phyloP scores from a whole-genome alignment of 1,140 invertebrate species.

The Drosophila pachea region DNA sequence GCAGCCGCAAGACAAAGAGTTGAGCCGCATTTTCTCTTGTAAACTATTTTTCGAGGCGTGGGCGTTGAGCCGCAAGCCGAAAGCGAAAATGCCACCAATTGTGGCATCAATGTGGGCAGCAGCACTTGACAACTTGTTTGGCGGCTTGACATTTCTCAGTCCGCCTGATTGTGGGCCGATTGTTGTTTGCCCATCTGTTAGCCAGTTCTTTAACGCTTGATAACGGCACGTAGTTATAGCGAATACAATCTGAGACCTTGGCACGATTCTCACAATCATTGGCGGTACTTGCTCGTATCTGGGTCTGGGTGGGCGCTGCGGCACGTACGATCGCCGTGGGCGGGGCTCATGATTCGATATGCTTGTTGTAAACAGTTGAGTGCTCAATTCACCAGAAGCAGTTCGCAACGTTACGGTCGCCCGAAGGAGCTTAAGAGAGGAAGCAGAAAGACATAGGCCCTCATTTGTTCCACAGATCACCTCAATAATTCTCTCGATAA shows the following conservation, averaged over 20 bases:
- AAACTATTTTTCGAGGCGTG: constrained; percentile 10
- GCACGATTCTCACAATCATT: constrained; percentile 63
- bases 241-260: constrained; percentile 73
- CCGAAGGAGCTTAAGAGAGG: constrained; percentile 1
- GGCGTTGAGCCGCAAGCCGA: constrained; percentile 13
- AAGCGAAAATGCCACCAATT: constrained; percentile 35
- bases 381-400: constrained; percentile 11
- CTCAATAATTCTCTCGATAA: too few relatives aligned
- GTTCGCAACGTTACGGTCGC: too few relatives aligned
- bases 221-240: constrained; percentile 69
- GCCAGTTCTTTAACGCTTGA: constrained; percentile 48
- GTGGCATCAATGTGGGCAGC: constrained; percentile 22
- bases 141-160: constrained; percentile 23
- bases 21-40: constrained; percentile 9
- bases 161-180: constrained; percentile 55
- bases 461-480: too few relatives aligned
- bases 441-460: too few relatives aligned
- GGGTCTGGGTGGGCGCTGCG: constrained; percentile 14
- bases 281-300: neutral
- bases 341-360: constrained; percentile 15
- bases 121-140: constrained; percentile 29
- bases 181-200: constrained; percentile 15
- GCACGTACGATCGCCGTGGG: constrained; percentile 37
- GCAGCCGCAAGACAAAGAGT: constrained; percentile 25
- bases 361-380: constrained; percentile 11